Conservation (phyloP, 2,888 invertebrate genomes). For the Cataglyphis albicans region DNA sequence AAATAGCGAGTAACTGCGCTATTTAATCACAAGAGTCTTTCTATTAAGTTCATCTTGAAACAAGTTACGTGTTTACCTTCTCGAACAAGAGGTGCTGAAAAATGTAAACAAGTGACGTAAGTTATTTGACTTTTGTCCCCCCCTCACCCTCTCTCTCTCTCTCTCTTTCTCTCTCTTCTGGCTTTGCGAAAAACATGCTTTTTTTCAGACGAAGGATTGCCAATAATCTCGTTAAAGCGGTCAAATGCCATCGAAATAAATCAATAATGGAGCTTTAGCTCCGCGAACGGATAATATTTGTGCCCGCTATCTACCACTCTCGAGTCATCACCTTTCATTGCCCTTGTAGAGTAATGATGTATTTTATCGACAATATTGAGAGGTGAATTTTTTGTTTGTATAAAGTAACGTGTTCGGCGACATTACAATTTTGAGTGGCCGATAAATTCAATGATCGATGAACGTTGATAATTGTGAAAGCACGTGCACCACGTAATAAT, state of each 20-base stretch:
- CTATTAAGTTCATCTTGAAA: conserved; percentile 10
- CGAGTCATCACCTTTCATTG: not conserved
- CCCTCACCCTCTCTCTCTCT: not conserved
- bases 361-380: conserved; percentile 23
- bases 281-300: conserved; percentile 66
- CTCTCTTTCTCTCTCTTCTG: not conserved
- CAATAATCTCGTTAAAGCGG: conserved; percentile 71
- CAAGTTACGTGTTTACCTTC: conserved; percentile 22
- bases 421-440: conserved; percentile 13
- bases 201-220: conserved; percentile 49
- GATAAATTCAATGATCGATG: conserved; percentile 22
- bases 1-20: conserved; percentile 14
- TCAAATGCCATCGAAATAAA: conserved; percentile 71
- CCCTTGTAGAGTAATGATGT: conserved; percentile 23
- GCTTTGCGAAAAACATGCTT: conserved; percentile 27
- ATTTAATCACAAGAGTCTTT: conserved; percentile 4
- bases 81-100: conserved; percentile 30
- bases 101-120: conserved; percentile 39
- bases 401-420: not conserved
- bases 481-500: not conserved
- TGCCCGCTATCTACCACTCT: conserved; percentile 29
- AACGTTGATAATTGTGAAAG: conserved; percentile 35
- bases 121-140: conserved; percentile 17
- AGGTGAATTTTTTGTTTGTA: conserved; percentile 35
- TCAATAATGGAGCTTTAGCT: conserved; percentile 69